Percentiles rank a stretch among this genome's conserved stretches.
These are phyloP conservation scores for Agrilus biguttatus DNA, from an alignment of 2,888 invertebrate species.

Conservation along the genomic window DNA sequence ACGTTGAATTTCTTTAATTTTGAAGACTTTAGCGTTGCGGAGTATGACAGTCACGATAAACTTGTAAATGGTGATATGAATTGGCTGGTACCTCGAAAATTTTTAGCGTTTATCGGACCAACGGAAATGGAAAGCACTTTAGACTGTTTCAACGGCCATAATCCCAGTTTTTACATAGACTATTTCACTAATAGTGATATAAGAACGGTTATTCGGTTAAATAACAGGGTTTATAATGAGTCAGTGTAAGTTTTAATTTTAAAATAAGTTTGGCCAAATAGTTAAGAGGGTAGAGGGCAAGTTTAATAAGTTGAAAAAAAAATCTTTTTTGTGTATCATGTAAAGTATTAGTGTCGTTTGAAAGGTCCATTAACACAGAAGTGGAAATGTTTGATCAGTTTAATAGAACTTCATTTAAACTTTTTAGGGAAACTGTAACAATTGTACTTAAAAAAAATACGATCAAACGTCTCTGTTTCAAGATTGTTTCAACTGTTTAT, in stretches of 20 bases:
- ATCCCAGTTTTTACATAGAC: conserved; percentile 70
- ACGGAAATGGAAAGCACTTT: conserved; percentile 28
- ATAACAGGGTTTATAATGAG: conserved; percentile 68
- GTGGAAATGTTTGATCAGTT: no score
- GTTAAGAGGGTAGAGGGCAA: no score
- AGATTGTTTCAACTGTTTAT: no score
- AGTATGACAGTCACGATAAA: conserved; percentile 70
- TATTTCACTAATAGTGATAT: conserved; percentile 74
- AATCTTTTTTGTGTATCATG: no score
- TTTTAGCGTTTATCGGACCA: conserved; percentile 80
- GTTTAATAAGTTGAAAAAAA: no score
- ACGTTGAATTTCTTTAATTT: conserved; percentile 67
- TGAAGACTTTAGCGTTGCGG: conserved; percentile 65
- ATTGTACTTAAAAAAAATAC: no score
- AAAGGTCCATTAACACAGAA: no score
- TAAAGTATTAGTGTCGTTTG: no score
- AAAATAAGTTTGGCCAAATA: conserved; percentile 7
- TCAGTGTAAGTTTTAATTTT: conserved; percentile 36
- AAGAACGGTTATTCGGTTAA: conserved; percentile 68
- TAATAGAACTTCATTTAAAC: no score
- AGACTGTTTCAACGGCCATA: conserved; percentile 34
- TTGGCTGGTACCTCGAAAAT: conserved; percentile 76
- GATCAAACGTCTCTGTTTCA: no score
- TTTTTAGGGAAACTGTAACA: no score
- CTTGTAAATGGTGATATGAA: conserved; percentile 79